Evolutionary conservation across 2,888 invertebrate species (phyloP).

Genomic region (Meghimatium bilineatum): DNA sequence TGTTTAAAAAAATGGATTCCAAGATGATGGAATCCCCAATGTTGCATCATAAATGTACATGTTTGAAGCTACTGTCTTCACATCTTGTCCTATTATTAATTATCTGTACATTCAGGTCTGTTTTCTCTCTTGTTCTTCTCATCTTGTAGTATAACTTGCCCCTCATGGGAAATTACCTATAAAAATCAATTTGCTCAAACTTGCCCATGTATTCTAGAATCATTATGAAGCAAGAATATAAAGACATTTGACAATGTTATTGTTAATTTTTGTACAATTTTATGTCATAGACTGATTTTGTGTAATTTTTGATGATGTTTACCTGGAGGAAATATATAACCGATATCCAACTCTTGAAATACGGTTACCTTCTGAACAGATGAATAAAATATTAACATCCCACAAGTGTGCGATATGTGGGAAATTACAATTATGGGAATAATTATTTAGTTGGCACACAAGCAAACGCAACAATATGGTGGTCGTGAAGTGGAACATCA

Average conservation of each 20-base stretch:
- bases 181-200: slow-evolving; percentile 26
- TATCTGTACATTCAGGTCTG: neutral
- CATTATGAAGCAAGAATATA: neutral
- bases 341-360: no score
- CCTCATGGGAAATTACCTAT: neutral
- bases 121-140: neutral
- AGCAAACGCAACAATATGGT: no score
- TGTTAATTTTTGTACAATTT: neutral
- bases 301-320: neutral
- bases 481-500: no score
- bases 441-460: no score
- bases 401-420: no score
- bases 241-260: no score
- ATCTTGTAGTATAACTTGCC: neutral
- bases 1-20: neutral
- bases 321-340: no score
- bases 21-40: no score
- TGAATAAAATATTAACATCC: no score
- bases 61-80: neutral
- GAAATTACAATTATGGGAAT: no score
- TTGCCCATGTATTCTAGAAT: neutral
- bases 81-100: neutral
- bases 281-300: neutral
- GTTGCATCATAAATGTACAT: neutral
- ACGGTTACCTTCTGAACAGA: no score